These are phyloP conservation scores for Ochropleura leucogaster DNA, from an alignment of 2,888 invertebrate genomes.

Conservation along the genomic window DNA sequence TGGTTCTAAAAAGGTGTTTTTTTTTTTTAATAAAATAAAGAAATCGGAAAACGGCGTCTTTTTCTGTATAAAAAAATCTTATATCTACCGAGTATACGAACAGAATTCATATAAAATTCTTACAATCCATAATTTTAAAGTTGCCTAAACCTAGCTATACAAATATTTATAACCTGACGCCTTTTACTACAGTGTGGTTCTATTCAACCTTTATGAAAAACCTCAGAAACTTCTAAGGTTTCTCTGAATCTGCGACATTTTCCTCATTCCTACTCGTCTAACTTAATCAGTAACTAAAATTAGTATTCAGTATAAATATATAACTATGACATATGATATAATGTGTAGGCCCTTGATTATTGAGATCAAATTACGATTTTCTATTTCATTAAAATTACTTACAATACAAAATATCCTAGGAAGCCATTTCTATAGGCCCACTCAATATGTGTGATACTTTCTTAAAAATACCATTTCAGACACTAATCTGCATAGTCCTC, in stretches of 20 bases:
- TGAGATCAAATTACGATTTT: slow-evolving; percentile 45
- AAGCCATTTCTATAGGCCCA: background rate
- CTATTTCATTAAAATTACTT: slow-evolving; percentile 2
- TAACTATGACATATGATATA: background rate
- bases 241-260: no score
- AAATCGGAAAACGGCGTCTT: no score
- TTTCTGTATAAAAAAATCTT: background rate
- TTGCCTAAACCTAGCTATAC: background rate
- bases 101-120: background rate
- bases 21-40: no score
- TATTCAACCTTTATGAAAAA: no score
- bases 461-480: no score
- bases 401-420: slow-evolving; percentile 1
- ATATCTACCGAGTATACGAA: background rate
- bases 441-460: no score
- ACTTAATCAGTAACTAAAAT: slow-evolving; percentile 7
- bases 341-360: slow-evolving; percentile 19
- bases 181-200: no score
- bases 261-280: background rate
- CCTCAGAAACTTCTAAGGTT: no score
- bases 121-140: background rate
- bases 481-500: no score
- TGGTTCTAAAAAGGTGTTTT: no score
- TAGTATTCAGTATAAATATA: slow-evolving; percentile 14
- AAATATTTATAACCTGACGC: background rate